Base-by-base conservation (phyloP, 2,888 invertebrate genomes). In the Sarcophaga variegata region DNA sequence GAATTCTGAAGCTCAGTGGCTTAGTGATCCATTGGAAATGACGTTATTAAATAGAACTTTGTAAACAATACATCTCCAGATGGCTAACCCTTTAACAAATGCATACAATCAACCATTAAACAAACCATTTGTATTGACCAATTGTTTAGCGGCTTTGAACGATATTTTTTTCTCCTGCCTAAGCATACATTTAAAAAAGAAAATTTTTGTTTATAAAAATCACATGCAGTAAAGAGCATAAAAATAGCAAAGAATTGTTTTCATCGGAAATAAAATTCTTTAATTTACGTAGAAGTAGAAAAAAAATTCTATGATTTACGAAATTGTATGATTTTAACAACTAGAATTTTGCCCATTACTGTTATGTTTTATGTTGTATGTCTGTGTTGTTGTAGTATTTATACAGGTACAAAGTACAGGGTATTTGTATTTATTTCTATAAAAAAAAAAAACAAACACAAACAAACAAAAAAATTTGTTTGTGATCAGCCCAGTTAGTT, bases 91-190 rank as follows among this genome's bases (percentile, higher is more conserved):
- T 70, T 72, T 76, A 74, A 66, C 17, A 37, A 76, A 20, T 62
- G 63, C 74, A 71, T 70, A 71, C 83, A 85, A 82, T 76, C 79
- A 69, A 76, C 83, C 87, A 83, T 79, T 80, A 78, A 83, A 81
- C 71, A 75, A 84, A 88, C 86, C 88, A 86, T 81, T 75, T 71
- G 76, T 72, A 76, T 81, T 80, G 86, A 77, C 82, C 77, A 22
- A 25, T 81, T 83, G 71, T 71, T 85, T 85, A 79, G 80, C 78
- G 83, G 81, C 59, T 75, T 78, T 67, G 54, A 79, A 59, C 66
- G 69, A 79, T 80, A 54, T 14, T 14, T 83, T 83, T 70, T 81
- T 74, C 81, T 75, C 12, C 6, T 59, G 27, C 20, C 20, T 27
- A 59, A 59, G 37, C 37, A 62, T 37, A 62, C 71, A 59, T 59